Percentiles rank a stretch among this genome's conserved stretches.
Evolutionary conservation across 2,113 vertebrate genomes (phyloP).

Genomic region (Delphinus delphis): DNA sequence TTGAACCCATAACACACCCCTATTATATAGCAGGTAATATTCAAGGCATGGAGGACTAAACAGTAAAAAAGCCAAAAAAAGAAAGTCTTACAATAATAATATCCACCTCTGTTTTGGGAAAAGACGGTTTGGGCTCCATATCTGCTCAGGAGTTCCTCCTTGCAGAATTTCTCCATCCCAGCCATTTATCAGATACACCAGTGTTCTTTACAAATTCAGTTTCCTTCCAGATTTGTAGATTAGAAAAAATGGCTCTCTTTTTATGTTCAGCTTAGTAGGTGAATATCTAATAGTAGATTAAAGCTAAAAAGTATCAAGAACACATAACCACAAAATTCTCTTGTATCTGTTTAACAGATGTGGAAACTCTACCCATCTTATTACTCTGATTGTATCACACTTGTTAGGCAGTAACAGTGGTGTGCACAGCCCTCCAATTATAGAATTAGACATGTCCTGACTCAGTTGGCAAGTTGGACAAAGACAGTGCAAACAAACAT

Average conservation of each 20-base stretch:
- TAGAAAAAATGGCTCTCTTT: background rate
- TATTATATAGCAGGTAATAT: background rate
- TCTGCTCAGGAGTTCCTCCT: background rate
- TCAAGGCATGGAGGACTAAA: background rate
- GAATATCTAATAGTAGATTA: background rate
- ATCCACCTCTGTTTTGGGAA: background rate
- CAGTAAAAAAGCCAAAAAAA: background rate
- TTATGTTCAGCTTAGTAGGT: background rate
- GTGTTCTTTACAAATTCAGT: background rate
- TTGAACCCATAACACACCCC: background rate
- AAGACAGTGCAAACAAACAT: background rate
- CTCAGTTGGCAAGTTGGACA: slow-evolving; percentile 19
- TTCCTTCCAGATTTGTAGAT: background rate
- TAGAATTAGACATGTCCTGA: slow-evolving; percentile 1
- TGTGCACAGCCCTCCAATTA: slow-evolving; percentile 8
- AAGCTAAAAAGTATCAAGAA: background rate
- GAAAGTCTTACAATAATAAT: background rate
- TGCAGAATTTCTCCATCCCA: background rate
- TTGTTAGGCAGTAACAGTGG: background rate
- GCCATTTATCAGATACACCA: background rate
- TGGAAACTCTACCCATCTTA: background rate
- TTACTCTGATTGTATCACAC: background rate
- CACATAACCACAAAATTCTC: background rate
- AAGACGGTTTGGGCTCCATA: background rate
- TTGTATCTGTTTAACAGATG: background rate